Evolutionary conservation across 2,113 vertebrate genomes (phyloP).

Genomic region (Lipotes vexillifer): DNA sequence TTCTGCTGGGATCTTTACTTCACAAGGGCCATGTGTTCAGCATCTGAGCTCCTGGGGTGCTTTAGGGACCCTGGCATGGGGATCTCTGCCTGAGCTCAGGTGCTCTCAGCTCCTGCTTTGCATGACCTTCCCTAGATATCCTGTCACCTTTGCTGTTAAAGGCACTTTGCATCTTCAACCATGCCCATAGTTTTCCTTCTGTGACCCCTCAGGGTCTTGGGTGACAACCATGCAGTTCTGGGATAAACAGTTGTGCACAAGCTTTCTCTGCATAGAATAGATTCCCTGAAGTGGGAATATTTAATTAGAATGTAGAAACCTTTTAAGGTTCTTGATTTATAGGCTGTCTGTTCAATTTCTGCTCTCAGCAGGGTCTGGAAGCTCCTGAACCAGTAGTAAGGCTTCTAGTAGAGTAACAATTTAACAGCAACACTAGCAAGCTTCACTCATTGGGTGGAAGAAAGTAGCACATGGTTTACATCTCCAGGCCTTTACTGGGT

Average conservation of each 20-base stretch:
- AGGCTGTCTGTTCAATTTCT: neutral
- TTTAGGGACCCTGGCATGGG: neutral
- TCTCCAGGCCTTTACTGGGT: neutral
- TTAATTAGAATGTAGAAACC: neutral
- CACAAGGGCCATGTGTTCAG: too few relatives aligned
- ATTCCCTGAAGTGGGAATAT: neutral
- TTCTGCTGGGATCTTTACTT: too few relatives aligned
- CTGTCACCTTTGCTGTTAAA: neutral
- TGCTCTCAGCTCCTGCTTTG: neutral
- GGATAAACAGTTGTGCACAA: neutral
- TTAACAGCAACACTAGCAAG: neutral
- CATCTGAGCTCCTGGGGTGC: neutral
- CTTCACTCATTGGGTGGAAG: neutral
- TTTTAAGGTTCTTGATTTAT: neutral
- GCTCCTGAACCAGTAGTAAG: neutral
- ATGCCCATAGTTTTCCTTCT: neutral
- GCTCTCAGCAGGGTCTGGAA: too few relatives aligned
- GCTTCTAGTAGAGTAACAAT: neutral
- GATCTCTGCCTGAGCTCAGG: neutral
- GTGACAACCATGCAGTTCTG: neutral
- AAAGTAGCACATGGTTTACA: neutral
- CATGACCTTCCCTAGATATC: neutral
- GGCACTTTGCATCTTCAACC: neutral
- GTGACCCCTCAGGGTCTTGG: neutral
- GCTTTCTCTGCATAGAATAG: neutral